Percentiles rank a stretch among this genome's conserved stretches.
These are phyloP conservation scores for Hemiprocne comata DNA, from an alignment of 2,113 vertebrate species.

Conservation along the genomic window DNA sequence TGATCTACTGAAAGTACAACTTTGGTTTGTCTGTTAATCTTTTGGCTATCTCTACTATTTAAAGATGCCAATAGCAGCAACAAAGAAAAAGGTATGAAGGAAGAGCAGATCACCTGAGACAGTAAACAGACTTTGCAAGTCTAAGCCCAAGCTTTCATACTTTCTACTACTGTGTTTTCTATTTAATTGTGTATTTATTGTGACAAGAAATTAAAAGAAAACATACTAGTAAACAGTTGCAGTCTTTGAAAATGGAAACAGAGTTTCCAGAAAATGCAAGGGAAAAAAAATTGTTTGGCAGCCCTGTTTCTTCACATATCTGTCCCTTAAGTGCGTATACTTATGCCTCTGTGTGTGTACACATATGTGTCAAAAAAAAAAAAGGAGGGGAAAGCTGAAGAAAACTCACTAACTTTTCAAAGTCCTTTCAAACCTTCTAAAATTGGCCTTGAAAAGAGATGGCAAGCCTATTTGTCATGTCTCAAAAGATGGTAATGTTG, in stretches of 20 bases:
- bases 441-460: neutral
- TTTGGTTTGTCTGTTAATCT: neutral
- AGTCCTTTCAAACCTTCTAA: neutral
- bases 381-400: neutral
- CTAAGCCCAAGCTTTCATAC: neutral
- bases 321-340: neutral
- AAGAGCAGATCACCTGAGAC: neutral
- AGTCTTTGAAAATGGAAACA: neutral
- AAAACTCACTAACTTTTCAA: neutral
- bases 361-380: neutral
- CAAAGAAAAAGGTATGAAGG: neutral
- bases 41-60: neutral
- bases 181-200: neutral
- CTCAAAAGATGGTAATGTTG: neutral
- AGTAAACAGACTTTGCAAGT: neutral
- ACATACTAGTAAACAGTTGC: neutral
- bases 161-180: neutral
- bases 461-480: neutral
- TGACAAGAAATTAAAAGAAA: neutral
- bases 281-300: neutral
- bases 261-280: neutral
- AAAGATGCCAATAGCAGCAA: neutral
- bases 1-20: neutral
- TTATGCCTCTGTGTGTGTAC: neutral
- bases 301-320: neutral